Evolutionary conservation across 2,888 invertebrate species (phyloP).

Genomic region (Dendrolimus pini): DNA sequence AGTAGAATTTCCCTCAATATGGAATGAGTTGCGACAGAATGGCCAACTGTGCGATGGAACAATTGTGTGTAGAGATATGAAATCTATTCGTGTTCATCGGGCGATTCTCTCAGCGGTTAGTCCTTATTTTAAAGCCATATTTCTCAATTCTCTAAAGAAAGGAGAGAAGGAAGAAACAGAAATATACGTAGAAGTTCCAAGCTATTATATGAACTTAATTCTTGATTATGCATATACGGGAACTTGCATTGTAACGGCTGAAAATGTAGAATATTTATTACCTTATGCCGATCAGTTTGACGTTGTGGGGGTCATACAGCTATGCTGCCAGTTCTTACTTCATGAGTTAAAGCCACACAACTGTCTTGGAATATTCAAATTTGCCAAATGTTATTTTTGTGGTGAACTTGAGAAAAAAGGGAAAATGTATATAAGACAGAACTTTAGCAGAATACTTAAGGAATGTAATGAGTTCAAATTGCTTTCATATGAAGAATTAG

Average conservation of each 20-base stretch:
- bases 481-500: conserved; percentile 77
- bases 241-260: conserved; percentile 77
- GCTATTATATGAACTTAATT: conserved; percentile 78
- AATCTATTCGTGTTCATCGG: conserved; percentile 80
- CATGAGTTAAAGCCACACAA: conserved; percentile 80
- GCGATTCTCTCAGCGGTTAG: conserved; percentile 83
- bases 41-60: conserved; percentile 83
- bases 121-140: conserved; percentile 84
- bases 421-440: conserved; percentile 73
- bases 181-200: conserved; percentile 77
- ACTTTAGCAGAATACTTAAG: conserved; percentile 78
- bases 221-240: conserved; percentile 87
- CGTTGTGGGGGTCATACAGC: conserved; percentile 82
- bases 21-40: conserved; percentile 81
- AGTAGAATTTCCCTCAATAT: conserved; percentile 80
- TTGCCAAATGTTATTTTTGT: conserved; percentile 83
- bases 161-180: conserved; percentile 78
- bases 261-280: conserved; percentile 82
- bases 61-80: conserved; percentile 79
- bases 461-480: conserved; percentile 80
- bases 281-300: conserved; percentile 85
- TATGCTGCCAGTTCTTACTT: conserved; percentile 81
- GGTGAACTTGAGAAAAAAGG: conserved; percentile 79
- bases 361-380: conserved; percentile 83
- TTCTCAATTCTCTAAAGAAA: conserved; percentile 80